A percentile compares a stretch with the other conserved stretches of the same genome.
phyloP scores from a whole-genome alignment of 2,888 invertebrate genomes.

The Drosophila mercatorum region DNA sequence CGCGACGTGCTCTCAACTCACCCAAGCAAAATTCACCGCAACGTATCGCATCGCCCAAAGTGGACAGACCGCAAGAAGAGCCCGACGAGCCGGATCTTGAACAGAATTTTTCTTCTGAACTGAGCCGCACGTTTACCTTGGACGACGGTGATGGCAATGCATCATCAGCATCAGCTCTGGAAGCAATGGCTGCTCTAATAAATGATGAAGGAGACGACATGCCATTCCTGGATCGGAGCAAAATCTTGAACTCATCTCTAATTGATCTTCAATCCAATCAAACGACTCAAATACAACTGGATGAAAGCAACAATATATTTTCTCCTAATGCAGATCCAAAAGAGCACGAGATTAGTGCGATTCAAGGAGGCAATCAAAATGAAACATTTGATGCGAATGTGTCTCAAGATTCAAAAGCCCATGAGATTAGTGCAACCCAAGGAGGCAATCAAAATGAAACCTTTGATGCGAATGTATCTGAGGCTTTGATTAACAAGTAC shows the following conservation, averaged over 20 bases:
- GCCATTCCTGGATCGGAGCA: not conserved
- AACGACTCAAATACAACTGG: not conserved
- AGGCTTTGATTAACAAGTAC: not conserved
- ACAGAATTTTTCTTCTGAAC: constrained; percentile 33
- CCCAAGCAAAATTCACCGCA: constrained; percentile 40
- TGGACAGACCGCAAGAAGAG: constrained; percentile 11
- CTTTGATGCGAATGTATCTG: constrained; percentile 20
- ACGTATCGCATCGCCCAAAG: constrained; percentile 27
- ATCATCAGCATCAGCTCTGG: constrained; percentile 7
- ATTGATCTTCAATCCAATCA: not conserved
- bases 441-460: not conserved
- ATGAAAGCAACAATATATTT: not conserved
- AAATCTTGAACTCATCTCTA: not conserved
- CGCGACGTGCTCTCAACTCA: constrained; percentile 62
- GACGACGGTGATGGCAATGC: constrained; percentile 34
- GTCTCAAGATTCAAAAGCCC: not conserved
- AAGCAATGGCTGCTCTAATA: constrained; percentile 7
- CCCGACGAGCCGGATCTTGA: constrained; percentile 19
- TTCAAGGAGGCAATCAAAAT: not conserved
- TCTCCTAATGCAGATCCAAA: not conserved
- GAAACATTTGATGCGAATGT: constrained; percentile 25
- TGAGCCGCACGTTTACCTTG: constrained; percentile 72
- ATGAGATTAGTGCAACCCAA: not conserved
- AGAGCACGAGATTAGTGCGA: not conserved
- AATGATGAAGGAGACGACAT: constrained; percentile 1